Conservation (phyloP, 2,797 vertebrate species). For the Myotis findleyi region DNA sequence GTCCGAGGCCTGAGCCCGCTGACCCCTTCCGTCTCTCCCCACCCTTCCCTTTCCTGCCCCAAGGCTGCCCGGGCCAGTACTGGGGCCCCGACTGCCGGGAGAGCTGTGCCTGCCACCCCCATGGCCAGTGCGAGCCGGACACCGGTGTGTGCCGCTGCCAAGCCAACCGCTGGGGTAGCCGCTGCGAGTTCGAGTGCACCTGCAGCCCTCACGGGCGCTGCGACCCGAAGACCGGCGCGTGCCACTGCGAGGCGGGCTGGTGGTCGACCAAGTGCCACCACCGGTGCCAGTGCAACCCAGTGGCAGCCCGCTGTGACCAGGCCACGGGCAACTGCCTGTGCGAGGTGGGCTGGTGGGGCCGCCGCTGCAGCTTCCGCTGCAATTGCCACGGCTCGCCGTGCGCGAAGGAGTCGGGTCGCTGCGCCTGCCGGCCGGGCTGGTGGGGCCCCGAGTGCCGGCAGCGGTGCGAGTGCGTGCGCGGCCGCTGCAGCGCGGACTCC, state of each 20-base stretch:
- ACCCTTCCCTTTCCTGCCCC: background rate
- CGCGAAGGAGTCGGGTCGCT: constrained; percentile 89
- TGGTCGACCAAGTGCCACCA: constrained; percentile 90
- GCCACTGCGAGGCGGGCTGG: constrained; percentile 94
- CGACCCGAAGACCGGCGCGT: constrained; percentile 89
- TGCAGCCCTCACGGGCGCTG: constrained; percentile 92
- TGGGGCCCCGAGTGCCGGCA: constrained; percentile 91
- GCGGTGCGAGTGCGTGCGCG: constrained; percentile 90
- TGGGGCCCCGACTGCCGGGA: constrained; percentile 95
- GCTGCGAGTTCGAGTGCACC: constrained; percentile 91
- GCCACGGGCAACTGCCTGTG: constrained; percentile 92
- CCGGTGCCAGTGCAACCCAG: constrained; percentile 89
- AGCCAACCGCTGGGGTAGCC: constrained; percentile 91
- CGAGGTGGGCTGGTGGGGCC: constrained; percentile 91
- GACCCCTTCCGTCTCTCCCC: background rate
- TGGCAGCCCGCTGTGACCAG: constrained; percentile 88
- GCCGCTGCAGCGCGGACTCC: constrained; percentile 86
- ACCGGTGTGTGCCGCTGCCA: constrained; percentile 93
- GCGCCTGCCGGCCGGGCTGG: constrained; percentile 89
- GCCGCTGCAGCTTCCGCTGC: constrained; percentile 90
- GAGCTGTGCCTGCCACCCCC: constrained; percentile 91
- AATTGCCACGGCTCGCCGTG: constrained; percentile 92
- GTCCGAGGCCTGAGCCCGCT: background rate
- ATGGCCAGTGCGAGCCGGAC: constrained; percentile 90
- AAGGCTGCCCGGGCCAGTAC: constrained; percentile 94